phyloP scores from a whole-genome alignment of 2,797 vertebrate species.

The Octomys mimax region DNA sequence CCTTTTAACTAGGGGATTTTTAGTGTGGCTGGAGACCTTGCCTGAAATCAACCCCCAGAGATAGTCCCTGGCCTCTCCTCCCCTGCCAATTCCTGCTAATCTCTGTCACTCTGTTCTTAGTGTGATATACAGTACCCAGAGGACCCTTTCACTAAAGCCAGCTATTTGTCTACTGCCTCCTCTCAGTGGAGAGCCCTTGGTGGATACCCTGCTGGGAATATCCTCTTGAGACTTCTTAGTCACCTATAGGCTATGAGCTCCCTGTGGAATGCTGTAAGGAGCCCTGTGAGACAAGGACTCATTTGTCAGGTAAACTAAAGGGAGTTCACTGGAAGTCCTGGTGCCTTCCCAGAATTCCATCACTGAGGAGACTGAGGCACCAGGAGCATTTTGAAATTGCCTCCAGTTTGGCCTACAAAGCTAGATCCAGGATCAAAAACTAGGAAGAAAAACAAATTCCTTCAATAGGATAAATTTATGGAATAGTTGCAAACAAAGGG shows the following conservation, averaged over 20 bases:
- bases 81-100: fast-evolving
- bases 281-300: not conserved
- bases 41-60: too few relatives aligned
- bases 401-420: not conserved
- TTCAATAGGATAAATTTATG: not conserved
- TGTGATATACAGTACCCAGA: not conserved
- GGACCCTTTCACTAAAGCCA: too few relatives aligned
- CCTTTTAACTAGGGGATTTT: not conserved
- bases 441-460: not conserved
- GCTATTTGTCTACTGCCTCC: not conserved
- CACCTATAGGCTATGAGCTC: not conserved
- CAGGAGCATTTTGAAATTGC: not conserved
- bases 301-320: not conserved
- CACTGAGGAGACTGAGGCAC: not conserved
- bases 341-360: not conserved
- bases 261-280: not conserved
- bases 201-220: not conserved
- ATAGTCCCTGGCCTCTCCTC: fast-evolving
- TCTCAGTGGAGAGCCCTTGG: not conserved
- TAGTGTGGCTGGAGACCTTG: not conserved
- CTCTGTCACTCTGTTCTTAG: not conserved
- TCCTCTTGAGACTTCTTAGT: not conserved
- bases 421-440: not conserved
- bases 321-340: not conserved
- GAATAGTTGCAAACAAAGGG: not conserved